Percentiles rank a stretch among this genome's conserved stretches.
Evolutionary conservation across 1,140 invertebrate genomes (phyloP).

Genomic region (Coelopa frigida): DNA sequence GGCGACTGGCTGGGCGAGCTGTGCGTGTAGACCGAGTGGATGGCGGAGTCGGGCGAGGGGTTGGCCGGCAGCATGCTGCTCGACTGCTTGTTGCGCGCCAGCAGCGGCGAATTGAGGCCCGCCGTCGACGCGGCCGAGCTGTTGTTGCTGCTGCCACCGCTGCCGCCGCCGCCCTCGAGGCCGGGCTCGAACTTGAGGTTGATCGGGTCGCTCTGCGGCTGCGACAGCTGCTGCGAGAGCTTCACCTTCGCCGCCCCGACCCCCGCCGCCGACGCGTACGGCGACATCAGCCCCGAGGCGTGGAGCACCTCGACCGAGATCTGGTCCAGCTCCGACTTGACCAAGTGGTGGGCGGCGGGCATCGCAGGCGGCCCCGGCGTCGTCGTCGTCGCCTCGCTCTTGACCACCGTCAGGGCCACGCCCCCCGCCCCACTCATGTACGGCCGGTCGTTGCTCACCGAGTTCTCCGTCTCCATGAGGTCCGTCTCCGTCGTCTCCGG

Average conservation of each 20-base stretch:
- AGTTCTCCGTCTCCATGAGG: slow-evolving; percentile 40
- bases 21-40: slow-evolving; percentile 74
- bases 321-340: slow-evolving; percentile 33
- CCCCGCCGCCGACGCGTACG: not conserved
- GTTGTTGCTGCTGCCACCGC: too few relatives aligned
- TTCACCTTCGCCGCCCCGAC: slow-evolving; percentile 8
- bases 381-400: slow-evolving; percentile 24
- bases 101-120: slow-evolving; percentile 42
- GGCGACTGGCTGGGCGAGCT: slow-evolving; percentile 78
- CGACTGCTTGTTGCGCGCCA: slow-evolving; percentile 32
- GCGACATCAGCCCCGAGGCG: not conserved
- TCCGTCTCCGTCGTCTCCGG: slow-evolving; percentile 46
- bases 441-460: slow-evolving; percentile 14
- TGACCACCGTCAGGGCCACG: slow-evolving; percentile 24
- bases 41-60: slow-evolving; percentile 74
- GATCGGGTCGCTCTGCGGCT: slow-evolving; percentile 41
- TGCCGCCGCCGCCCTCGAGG: slow-evolving; percentile 20
- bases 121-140: slow-evolving; percentile 50
- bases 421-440: not conserved
- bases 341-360: slow-evolving; percentile 16
- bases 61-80: slow-evolving; percentile 52
- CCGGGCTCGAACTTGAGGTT: slow-evolving; percentile 42
- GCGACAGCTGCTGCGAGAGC: slow-evolving; percentile 27
- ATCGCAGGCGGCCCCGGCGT: slow-evolving; percentile 2
- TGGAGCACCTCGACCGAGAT: slow-evolving; percentile 29